Evolutionary conservation across 2,797 vertebrate species (phyloP).

Genomic region (Gobionotothen gibberifrons): DNA sequence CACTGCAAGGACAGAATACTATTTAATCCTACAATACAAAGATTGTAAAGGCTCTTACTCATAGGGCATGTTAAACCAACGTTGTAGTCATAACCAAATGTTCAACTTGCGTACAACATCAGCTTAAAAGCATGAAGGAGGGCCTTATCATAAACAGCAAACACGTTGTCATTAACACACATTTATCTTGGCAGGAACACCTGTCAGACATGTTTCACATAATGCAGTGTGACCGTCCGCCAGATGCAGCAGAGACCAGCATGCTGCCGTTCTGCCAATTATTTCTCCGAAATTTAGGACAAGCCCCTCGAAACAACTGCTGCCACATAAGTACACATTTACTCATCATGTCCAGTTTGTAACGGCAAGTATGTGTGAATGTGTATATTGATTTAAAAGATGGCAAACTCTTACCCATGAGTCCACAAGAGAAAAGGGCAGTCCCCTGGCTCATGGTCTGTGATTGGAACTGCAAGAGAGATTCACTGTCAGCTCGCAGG

Average conservation of each 20-base stretch:
- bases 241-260: conserved; percentile 19
- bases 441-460: conserved; percentile 96
- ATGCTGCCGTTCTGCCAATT: conserved; percentile 13
- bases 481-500: conserved; percentile 23
- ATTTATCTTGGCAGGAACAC: conserved; percentile 38
- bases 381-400: background rate
- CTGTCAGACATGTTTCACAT: conserved; percentile 47
- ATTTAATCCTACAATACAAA: conserved; percentile 28
- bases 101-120: background rate
- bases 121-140: conserved; percentile 8
- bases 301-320: background rate
- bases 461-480: conserved; percentile 87
- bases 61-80: background rate
- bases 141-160: conserved; percentile 35
- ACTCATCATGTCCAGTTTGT: conserved; percentile 9
- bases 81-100: conserved; percentile 20
- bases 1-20: conserved; percentile 32
- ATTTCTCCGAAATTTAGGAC: conserved; percentile 7
- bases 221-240: conserved; percentile 9
- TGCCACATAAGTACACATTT: conserved; percentile 16
- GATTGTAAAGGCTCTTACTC: conserved; percentile 3
- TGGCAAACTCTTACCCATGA: conserved; percentile 89
- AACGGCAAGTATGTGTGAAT: background rate
- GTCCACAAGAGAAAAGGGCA: conserved; percentile 93
- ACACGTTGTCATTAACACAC: conserved; percentile 19